Evolutionary conservation across 2,113 vertebrate genomes (phyloP).

Genomic region (Lontra canadensis): DNA sequence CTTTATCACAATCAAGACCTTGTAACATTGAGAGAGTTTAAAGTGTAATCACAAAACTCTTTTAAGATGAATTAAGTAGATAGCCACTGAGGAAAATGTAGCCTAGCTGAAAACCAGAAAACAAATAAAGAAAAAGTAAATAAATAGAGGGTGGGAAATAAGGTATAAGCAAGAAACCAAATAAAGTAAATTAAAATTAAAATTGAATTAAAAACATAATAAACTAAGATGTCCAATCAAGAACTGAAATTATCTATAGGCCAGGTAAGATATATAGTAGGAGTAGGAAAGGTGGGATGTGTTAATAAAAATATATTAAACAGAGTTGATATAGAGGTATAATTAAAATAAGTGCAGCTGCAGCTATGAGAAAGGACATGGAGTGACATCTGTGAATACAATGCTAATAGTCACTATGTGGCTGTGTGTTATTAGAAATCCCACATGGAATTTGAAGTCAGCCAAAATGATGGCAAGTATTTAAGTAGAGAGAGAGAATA

Average conservation of each 20-base stretch:
- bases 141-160: not conserved
- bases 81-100: not conserved
- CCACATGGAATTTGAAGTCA: not conserved
- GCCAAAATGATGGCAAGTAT: not conserved
- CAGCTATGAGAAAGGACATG: not conserved
- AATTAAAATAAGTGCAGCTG: not conserved
- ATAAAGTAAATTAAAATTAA: not conserved
- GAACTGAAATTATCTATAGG: not conserved
- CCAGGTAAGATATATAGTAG: not conserved
- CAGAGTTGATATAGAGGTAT: no score
- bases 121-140: not conserved
- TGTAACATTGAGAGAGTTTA: conserved; percentile 30
- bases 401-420: not conserved
- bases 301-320: not conserved
- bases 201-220: not conserved
- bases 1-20: conserved; percentile 60
- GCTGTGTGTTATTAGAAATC: not conserved
- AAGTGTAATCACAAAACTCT: conserved; percentile 14
- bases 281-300: not conserved
- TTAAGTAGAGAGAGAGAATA: not conserved
- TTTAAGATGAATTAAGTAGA: not conserved
- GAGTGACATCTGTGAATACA: not conserved
- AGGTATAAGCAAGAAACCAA: not conserved
- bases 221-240: not conserved
- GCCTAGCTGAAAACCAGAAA: not conserved